A percentile compares a stretch with the other conserved stretches of the same genome.
phyloP scores from a whole-genome alignment of 2,113 vertebrate species.

The Calcarius ornatus region DNA sequence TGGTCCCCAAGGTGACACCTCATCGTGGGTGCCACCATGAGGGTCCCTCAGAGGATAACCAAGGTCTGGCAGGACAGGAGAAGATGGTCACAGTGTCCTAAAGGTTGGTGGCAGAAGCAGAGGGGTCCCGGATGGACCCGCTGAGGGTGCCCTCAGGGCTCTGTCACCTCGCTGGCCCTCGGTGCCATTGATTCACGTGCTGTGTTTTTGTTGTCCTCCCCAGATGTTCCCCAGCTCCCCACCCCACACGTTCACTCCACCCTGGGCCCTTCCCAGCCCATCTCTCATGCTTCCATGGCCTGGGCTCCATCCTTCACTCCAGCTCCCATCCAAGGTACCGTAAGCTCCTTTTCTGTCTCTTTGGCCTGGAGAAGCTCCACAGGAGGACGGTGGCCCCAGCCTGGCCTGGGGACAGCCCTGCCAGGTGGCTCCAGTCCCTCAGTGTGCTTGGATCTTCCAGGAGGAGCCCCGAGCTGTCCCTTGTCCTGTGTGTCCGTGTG shows the following conservation, averaged over 20 bases:
- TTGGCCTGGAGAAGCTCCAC: background rate
- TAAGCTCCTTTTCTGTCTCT: constrained; percentile 58
- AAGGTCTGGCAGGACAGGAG: background rate
- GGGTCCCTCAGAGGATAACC: background rate
- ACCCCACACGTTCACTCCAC: constrained; percentile 55
- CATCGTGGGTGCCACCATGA: accelerated
- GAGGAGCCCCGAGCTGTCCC: background rate
- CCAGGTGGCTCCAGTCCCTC: background rate
- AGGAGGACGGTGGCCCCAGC: background rate
- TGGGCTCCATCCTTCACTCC: constrained; percentile 61
- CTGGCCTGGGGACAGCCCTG: background rate
- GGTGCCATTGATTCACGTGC: background rate
- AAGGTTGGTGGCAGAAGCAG: background rate
- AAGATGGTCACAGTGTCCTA: background rate
- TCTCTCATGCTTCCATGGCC: constrained; percentile 60
- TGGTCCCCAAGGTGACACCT: background rate
- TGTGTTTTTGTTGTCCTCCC: constrained; percentile 45
- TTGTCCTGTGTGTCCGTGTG: background rate
- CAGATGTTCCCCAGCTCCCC: constrained; percentile 56
- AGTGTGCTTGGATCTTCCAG: background rate
- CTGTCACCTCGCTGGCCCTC: background rate
- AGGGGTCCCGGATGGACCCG: accelerated
- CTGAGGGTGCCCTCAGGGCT: background rate
- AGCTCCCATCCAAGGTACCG: constrained; percentile 59
- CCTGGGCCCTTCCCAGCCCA: constrained; percentile 54